These are phyloP conservation scores for Leucoraja erinaceus DNA, from an alignment of 2,113 vertebrate genomes.

Conservation along the genomic window DNA sequence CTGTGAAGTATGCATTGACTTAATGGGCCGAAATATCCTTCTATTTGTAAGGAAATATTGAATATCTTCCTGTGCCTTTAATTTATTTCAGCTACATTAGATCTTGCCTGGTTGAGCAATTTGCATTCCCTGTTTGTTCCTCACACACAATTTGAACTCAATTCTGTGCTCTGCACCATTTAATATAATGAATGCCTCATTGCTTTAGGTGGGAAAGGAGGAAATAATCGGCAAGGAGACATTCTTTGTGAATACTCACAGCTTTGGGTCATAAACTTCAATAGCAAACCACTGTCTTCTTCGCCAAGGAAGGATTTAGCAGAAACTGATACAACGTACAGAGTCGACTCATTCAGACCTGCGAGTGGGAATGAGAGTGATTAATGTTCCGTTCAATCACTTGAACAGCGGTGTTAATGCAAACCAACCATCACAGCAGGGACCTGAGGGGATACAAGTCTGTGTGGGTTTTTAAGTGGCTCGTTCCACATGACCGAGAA, in stretches of 20 bases:
- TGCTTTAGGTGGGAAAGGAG: not conserved
- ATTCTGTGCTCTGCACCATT: not conserved
- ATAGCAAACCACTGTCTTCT: not conserved
- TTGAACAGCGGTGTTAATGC: too few relatives aligned
- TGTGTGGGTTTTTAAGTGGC: not conserved
- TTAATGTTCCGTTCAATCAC: too few relatives aligned
- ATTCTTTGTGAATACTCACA: not conserved
- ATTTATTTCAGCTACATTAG: not conserved
- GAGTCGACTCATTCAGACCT: conserved; percentile 23
- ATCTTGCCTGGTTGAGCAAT: not conserved
- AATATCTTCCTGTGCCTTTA: not conserved
- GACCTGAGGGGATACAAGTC: not conserved
- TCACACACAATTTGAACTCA: not conserved
- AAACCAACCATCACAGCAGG: not conserved
- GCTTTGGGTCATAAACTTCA: conserved; percentile 1
- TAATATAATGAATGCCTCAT: not conserved
- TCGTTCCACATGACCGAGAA: not conserved
- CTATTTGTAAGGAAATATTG: too few relatives aligned
- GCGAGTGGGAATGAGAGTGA: not conserved
- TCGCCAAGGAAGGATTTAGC: not conserved
- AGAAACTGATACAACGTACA: conserved; percentile 31
- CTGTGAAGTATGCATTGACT: too few relatives aligned
- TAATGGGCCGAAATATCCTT: not conserved
- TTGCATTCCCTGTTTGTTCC: not conserved
- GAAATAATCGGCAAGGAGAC: not conserved